Base-by-base conservation (phyloP, 2,113 vertebrate genomes). In the Puma concolor region DNA sequence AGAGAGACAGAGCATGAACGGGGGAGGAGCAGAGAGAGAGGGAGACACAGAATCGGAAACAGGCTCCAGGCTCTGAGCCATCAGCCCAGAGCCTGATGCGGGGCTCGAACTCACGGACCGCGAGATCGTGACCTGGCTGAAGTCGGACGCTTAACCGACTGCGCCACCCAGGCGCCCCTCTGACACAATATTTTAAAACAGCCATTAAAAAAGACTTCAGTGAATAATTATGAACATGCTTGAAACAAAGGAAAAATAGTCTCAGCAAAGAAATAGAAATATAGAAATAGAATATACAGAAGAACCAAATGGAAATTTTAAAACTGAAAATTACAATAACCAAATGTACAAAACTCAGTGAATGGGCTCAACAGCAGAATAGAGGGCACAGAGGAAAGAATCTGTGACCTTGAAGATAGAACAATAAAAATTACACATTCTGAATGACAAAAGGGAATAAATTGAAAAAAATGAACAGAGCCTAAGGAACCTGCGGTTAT, bases 241-340 rank as follows among this genome's bases (percentile, higher is more conserved):
- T 81, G 29, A 89, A 95, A 90, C 48, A 95, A 87, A 63, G 63
- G 48, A 86, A 93, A 93, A 74, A 33, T 50, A 86, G 44, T 44
- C 52, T 84, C 25, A 92, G 14, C 31, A 38, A 48, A 84, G 88
- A 88, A 72, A 25, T 63, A 69, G n/a, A 54, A 74, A 33, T 82
- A 52, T 2, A 81, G 79, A 90, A 72, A 52, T 36, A 92, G 54
- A 87, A 33, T 48, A 83, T 96, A 88, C 63, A 74, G 77, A 97
- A 83, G 66, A 82, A 41, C n/a, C 64, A 84, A 84, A 41, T 80
- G 19, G 38, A 79, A 84, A 60, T 27, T 86, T 66, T 87, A 69
- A 92, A 83, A 48, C 16, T 83, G 67, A 83, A 91, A 79, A 88
- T 82, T 79, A 71, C 0, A 48, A 5, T 91, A 91, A 77, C 54